Evolutionary conservation across 2,113 vertebrate species (phyloP), one percentile per base, ranked within the genome.

Genomic region (Nipponia nippon): DNA sequence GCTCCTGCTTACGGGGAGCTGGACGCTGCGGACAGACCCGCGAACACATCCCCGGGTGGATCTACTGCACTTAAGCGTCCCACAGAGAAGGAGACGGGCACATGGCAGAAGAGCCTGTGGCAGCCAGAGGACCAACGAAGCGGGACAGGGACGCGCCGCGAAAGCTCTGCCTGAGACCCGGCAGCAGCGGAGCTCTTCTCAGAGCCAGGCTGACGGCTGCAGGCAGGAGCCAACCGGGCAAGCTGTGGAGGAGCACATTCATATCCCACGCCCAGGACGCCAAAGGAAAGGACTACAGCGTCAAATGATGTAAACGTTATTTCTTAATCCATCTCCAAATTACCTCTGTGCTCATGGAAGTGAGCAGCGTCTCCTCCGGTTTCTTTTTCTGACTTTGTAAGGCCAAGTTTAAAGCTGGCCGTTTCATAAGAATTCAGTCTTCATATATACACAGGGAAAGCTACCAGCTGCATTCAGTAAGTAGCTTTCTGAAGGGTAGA

Each of bases 71-170:
- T 7, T 3, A 2, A 29, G 65, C 3, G 13, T 38, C 22, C 46
- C 6, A 1, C 26, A 7, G 32, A 36, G 56, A 15, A 17, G 42
- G n/a, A 53, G 67, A 42, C 0, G 3, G 11, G 59, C 73, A 32
- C 47, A 0, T 3, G 1, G 4, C 44, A 5, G 46, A 6, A 27
- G 29, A 30, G 63, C 19, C 21, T 9, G 5, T 1, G 10, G 69
- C 78, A 47, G 69, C 10, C 38, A 2, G 7, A 32, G 36, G 29
- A 18, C n/a, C 2, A 14, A 16, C 0, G 0, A 0, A 16, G 22
- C 2, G 6, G 23, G 75, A 13, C 16, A 12, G 87, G 38, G 53
- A 40, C 1, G 1, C 1, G 8, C 20, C 34, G 1, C 6, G 1
- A 13, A 18, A 26, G 62, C 55, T 56, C 53, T 58, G 76, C 30